Percentiles rank a stretch among this genome's conserved stretches.
phyloP scores from a whole-genome alignment of 53 echinoderm and acorn worm species.

The Arbacia lixula region DNA sequence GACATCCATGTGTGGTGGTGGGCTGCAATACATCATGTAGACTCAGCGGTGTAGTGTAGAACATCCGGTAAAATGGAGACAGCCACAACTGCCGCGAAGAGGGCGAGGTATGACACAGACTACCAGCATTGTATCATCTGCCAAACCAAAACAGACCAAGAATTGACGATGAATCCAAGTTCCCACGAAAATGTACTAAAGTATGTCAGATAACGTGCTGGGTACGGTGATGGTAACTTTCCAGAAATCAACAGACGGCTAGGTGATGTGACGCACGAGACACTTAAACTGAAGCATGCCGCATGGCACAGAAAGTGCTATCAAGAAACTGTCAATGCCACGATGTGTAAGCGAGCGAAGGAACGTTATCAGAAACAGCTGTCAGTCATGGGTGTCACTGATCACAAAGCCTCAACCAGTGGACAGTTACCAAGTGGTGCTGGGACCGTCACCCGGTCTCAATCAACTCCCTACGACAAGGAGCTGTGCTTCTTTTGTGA shows the following conservation, averaged over 20 bases:
- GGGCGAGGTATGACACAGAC: neutral
- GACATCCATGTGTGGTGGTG: neutral
- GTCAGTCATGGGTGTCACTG: neutral
- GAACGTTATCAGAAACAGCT: slow-evolving; percentile 23
- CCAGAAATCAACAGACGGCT: slow-evolving; percentile 40
- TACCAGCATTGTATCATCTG: neutral
- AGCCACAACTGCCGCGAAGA: neutral
- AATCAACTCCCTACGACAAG: slow-evolving; percentile 40
- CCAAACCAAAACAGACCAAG: neutral
- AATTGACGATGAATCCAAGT: neutral
- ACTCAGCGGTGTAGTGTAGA: neutral
- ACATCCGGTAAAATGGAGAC: neutral
- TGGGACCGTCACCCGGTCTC: slow-evolving; percentile 47
- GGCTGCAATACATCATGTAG: neutral
- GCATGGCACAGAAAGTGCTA: slow-evolving; percentile 55
- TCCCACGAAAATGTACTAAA: neutral
- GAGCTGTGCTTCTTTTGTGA: slow-evolving; percentile 47
- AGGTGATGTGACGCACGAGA: neutral
- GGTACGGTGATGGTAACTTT: slow-evolving; percentile 42
- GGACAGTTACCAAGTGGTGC: neutral
- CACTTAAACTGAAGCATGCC: neutral
- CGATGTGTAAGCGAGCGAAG: slow-evolving; percentile 14
- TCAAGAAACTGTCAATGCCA: slow-evolving; percentile 7
- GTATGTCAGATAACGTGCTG: slow-evolving; percentile 9
- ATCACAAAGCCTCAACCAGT: neutral